These are phyloP conservation scores for Aythya baeri DNA, from an alignment of 2,113 vertebrate genomes.

Conservation along the genomic window DNA sequence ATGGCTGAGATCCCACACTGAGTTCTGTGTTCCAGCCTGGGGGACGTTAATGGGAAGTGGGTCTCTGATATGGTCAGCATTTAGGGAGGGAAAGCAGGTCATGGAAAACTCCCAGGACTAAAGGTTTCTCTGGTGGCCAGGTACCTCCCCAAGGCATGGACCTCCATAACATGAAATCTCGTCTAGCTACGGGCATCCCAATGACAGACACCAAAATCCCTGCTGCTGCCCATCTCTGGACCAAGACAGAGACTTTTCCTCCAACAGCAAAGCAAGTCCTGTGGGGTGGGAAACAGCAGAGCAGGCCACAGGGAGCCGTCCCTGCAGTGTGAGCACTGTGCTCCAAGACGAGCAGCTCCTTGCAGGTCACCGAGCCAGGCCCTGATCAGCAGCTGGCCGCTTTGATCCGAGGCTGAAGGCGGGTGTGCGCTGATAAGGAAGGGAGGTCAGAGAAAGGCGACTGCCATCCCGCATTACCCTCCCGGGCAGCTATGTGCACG, in stretches of 20 bases:
- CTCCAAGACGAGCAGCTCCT: neutral
- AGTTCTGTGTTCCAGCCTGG: no score
- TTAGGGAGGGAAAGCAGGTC: neutral
- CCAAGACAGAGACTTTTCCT: neutral
- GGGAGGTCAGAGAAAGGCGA: neutral
- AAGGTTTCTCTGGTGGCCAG: neutral
- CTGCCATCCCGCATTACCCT: neutral
- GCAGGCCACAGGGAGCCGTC: neutral
- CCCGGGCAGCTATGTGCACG: neutral
- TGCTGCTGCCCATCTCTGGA: neutral
- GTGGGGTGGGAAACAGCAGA: neutral
- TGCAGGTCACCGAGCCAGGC: neutral
- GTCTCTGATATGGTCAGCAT: neutral
- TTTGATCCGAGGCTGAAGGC: neutral
- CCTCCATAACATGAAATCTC: neutral
- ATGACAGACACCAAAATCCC: neutral
- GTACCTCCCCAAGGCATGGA: rapidly evolving
- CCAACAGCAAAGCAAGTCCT: neutral
- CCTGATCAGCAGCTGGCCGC: neutral
- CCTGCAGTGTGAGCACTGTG: neutral
- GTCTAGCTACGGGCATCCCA: neutral
- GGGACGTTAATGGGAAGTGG: rapidly evolving
- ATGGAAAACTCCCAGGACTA: neutral
- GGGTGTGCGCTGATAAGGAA: neutral
- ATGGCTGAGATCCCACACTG: rapidly evolving